Evolutionary conservation across 2,113 vertebrate species (phyloP), one percentile per base, ranked within the genome.

Genomic region (Ascaphus truei): DNA sequence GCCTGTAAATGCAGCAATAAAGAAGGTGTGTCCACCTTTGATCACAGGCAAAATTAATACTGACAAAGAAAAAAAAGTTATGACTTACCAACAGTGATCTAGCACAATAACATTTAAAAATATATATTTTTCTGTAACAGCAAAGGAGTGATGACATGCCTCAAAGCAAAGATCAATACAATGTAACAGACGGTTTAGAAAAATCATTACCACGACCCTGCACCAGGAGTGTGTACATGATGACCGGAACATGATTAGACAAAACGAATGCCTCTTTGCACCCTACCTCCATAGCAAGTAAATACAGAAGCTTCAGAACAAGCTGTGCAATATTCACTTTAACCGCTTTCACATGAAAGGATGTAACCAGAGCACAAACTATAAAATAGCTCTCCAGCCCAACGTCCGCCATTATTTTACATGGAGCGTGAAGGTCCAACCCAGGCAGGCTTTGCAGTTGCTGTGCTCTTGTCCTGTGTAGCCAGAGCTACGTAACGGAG

Each of bases 251-350:
- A 10, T 22, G 2, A 22, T 20, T 22, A 8, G 43, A 22, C 7
- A 7, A 29, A 15, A 16, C 74, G 72, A 79, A 76, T 88, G 91
- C 88, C 90, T 93, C 91, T 94, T 92, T 86, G 91, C 87, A 92
- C 83, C 81, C 88, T 72, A n/a, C n/a, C 86, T 91, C 90, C 83
- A 86, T 88, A 90, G 90, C 85, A 92, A 90, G 91, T 90, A 85
- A 88, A 92, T 90, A 89, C 85, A 92, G 86, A 89, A 93, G 95
- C 93, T 98, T 95, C 89, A 94, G 93, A 91, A 94, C 94, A 95
- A 95, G 93, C 93, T 81, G 93, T 86, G 84, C 86, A 85, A 83
- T 80, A 86, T 84, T 83, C 81, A 77, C 73, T 64, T 77, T 76
- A 80, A 83, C 83, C 77, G 83, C 87, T 91, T 85, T 89, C 85